Conservation (phyloP, 2,888 invertebrate species). For the Ormyrus pomaceus region DNA sequence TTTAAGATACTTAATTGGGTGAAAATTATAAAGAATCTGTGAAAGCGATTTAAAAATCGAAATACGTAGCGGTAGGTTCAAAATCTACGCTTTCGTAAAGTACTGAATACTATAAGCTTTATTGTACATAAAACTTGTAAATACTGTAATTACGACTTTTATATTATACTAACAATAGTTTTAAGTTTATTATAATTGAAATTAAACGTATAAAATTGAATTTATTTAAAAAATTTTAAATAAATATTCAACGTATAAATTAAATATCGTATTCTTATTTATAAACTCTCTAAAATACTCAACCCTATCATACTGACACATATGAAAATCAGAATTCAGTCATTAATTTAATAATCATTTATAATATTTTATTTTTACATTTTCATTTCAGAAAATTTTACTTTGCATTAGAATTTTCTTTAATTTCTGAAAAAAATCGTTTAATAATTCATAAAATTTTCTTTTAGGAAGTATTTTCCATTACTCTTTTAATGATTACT, state of each 20-base stretch:
- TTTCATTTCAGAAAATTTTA: not conserved
- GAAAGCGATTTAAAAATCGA: conserved; percentile 18
- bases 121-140: conserved; percentile 36
- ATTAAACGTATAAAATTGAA: conserved; percentile 11
- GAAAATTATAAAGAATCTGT: not conserved
- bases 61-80: conserved; percentile 11
- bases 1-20: conserved; percentile 4
- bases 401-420: not conserved
- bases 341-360: no score
- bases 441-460: no score
- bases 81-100: conserved; percentile 17
- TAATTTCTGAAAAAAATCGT: not conserved
- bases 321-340: no score
- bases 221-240: not conserved
- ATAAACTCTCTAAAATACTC: not conserved
- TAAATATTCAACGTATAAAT: no score
- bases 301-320: no score
- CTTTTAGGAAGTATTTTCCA: no score
- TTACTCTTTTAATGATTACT: no score
- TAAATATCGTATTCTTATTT: not conserved
- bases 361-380: no score
- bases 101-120: conserved; percentile 47
- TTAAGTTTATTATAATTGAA: conserved; percentile 17
- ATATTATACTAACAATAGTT: conserved; percentile 17
- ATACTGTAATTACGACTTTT: conserved; percentile 43